Evolutionary conservation across 2,888 invertebrate genomes (phyloP), one percentile per base, ranked within the genome.

Genomic region (Yponomeuta sedellus): DNA sequence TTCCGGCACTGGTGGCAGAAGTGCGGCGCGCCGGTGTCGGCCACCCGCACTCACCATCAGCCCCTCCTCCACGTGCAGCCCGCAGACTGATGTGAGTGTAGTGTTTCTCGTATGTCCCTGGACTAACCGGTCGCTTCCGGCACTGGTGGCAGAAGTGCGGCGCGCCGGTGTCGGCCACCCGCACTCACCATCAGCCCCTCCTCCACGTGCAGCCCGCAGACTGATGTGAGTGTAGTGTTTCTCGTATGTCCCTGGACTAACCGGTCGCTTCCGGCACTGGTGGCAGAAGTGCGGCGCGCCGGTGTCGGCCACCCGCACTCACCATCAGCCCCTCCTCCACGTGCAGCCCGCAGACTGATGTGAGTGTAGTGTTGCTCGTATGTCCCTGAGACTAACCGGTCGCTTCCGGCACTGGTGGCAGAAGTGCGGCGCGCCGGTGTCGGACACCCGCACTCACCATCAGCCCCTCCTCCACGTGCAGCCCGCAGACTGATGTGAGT

Each of bases 391-490:
- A n/a, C n/a, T n/a, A n/a, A n/a, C n/a, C n/a, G n/a, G n/a, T n/a
- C n/a, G n/a, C n/a, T n/a, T n/a, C n/a, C 28, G n/a, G 25, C 58
- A 64, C 39, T 64, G 64, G 34, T 52, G 57, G 39, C 61, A 98
- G 73, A 95, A 93, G 83, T 97, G 98, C 71, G 94, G 94, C 74
- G 95, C 93, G 82, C 82, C 72, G 64, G 84, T 82, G 76, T 84
- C 86, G 28, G 75, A 76, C 64, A 86, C 83, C n/a, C 83, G 81
- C 83, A 87, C 96, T 85, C 98, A 98, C 80, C 98, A 97, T 76
- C 97, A 96, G 85, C 98, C 98, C 83, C 98, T 98, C 98, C 98
- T 98, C 61, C 97, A 97, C 77, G 96, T 93, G 83, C 98, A 98
- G 65, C 96, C 94, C 67, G 79, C n/a, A n/a, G n/a, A n/a, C n/a